A percentile compares a stretch with the other conserved stretches of the same genome.
These are phyloP conservation scores for Centruroides vittatus DNA, from an alignment of 1,140 invertebrate genomes.

Conservation along the genomic window DNA sequence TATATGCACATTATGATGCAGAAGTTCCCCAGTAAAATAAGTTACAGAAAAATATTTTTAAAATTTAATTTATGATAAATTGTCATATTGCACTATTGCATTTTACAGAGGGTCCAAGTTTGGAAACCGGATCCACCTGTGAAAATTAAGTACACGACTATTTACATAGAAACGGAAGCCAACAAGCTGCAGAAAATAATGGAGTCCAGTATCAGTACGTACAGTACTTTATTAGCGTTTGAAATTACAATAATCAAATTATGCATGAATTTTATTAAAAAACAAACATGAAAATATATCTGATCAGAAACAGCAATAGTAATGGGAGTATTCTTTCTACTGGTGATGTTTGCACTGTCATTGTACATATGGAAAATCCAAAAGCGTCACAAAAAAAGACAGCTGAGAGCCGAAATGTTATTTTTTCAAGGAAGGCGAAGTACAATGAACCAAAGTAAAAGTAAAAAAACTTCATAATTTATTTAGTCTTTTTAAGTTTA, in stretches of 20 bases:
- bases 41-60: no score
- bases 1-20: no score
- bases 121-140: no score
- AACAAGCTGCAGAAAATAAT: no score
- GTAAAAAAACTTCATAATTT: constrained; percentile 8
- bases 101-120: no score
- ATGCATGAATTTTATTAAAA: no score
- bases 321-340: constrained; percentile 7
- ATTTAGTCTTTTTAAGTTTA: not conserved
- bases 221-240: not conserved
- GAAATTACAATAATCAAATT: constrained; percentile 1
- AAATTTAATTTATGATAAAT: no score
- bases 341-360: constrained; percentile 8
- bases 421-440: constrained; percentile 11
- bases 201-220: no score
- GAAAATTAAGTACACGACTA: no score
- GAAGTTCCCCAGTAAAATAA: no score
- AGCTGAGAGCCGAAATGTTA: constrained; percentile 15
- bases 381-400: constrained; percentile 1
- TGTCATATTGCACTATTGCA: no score
- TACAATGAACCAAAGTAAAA: constrained; percentile 5
- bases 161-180: no score
- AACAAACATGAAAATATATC: not conserved
- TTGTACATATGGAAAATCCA: constrained; percentile 14
- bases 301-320: not conserved